These are phyloP conservation scores for Agapornis roseicollis DNA, from an alignment of 2,113 vertebrate genomes.

Conservation along the genomic window DNA sequence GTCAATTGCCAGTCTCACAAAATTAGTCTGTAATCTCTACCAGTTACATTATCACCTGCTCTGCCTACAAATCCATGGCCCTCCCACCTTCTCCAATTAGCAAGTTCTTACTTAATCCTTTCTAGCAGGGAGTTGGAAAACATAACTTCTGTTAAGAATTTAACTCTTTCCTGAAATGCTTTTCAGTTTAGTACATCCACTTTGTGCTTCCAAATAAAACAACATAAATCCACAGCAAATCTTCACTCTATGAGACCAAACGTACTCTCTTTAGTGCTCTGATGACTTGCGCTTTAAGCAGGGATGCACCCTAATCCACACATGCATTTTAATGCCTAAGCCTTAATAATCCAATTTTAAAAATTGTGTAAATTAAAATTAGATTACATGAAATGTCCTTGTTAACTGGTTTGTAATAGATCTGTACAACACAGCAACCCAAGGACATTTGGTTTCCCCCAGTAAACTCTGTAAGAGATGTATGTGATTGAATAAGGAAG, in stretches of 20 bases:
- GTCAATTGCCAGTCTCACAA: neutral
- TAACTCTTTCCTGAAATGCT: neutral
- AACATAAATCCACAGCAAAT: neutral
- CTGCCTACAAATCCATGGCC: neutral
- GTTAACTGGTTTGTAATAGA: neutral
- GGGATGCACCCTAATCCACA: neutral
- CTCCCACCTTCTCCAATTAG: neutral
- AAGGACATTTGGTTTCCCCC: neutral
- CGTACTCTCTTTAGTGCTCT: neutral
- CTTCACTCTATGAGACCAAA: neutral
- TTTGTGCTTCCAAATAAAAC: neutral
- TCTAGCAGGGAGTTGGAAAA: neutral
- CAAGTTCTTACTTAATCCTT: neutral
- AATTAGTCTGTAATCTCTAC: neutral
- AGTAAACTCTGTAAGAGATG: neutral
- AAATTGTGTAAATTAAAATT: constrained; percentile 27
- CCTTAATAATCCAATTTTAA: neutral
- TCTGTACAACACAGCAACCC: neutral
- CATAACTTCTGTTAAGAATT: neutral
- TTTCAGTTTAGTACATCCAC: neutral
- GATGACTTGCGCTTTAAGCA: neutral
- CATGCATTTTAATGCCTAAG: neutral
- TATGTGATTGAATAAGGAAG: neutral
- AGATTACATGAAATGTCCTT: neutral
- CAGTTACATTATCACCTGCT: neutral